These are phyloP conservation scores for Neotoma lepida DNA, from an alignment of 2,113 vertebrate genomes.

Conservation along the genomic window DNA sequence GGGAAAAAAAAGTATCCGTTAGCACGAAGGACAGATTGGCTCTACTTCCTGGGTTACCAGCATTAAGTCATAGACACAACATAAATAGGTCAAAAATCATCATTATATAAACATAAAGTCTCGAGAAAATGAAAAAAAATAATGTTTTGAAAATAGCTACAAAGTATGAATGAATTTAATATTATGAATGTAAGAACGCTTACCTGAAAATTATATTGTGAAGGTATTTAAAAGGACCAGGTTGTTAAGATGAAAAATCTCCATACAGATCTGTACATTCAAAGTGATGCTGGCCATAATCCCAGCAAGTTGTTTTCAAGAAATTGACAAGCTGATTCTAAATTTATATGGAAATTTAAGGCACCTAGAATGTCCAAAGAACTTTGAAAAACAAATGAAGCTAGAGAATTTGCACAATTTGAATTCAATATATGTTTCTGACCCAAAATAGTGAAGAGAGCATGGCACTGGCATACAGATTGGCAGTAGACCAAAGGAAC, in stretches of 20 bases:
- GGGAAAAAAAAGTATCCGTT: not conserved
- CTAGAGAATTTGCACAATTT: not conserved
- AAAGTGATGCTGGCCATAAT: not conserved
- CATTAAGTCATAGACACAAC: not conserved
- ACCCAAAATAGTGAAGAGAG: not conserved
- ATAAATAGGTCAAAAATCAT: slow-evolving; percentile 7
- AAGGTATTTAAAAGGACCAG: not conserved
- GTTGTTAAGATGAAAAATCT: slow-evolving; percentile 12
- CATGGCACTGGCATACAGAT: not conserved
- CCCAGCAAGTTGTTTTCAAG: not conserved
- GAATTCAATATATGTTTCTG: not conserved
- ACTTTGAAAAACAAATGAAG: slow-evolving; percentile 25
- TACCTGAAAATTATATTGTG: not conserved
- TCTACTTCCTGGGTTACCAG: not conserved
- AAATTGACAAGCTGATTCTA: slow-evolving; percentile 15
- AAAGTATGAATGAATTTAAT: not conserved
- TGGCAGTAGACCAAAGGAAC: not conserved
- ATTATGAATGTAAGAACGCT: not conserved
- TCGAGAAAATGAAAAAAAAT: not conserved
- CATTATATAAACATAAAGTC: not conserved
- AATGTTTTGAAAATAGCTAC: not conserved
- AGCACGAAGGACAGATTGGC: not conserved
- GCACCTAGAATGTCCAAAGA: not conserved
- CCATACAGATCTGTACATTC: not conserved
- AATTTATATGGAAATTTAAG: slow-evolving; percentile 28